A percentile compares a stretch with the other conserved stretches of the same genome.
Evolutionary conservation across 2,888 invertebrate species (phyloP).

Genomic region (Pseudococcus jackbeardsleyi): DNA sequence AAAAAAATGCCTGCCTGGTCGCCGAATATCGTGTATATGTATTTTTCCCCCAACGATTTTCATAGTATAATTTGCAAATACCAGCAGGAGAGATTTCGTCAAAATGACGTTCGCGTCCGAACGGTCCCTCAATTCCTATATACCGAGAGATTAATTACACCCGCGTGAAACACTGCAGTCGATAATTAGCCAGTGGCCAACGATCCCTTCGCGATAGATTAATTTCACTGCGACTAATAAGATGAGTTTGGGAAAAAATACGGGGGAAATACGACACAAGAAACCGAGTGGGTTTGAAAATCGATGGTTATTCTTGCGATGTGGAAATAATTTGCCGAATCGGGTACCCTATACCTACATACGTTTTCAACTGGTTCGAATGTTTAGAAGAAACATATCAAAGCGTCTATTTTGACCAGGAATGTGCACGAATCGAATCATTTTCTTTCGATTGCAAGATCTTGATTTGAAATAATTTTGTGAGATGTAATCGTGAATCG

Average conservation of each 20-base stretch:
- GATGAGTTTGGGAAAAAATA: neutral
- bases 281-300: neutral
- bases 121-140: slow-evolving; percentile 1
- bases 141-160: neutral
- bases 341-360: no score
- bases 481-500: no score
- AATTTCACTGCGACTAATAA: neutral
- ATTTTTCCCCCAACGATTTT: neutral
- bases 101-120: neutral
- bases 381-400: no score
- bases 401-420: no score
- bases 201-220: slow-evolving; percentile 18
- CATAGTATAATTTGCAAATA: neutral
- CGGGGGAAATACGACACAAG: neutral
- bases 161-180: slow-evolving; percentile 4
- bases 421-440: no score
- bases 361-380: no score
- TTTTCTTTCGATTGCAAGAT: no score
- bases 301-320: no score
- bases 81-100: slow-evolving; percentile 10
- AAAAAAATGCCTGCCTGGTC: neutral
- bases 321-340: no score
- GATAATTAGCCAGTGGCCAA: neutral
- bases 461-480: no score
- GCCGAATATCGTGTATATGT: neutral